A percentile compares a stretch with the other conserved stretches of the same genome.
phyloP scores from a whole-genome alignment of 1,140 invertebrate genomes.

The Piezodorus guildinii region DNA sequence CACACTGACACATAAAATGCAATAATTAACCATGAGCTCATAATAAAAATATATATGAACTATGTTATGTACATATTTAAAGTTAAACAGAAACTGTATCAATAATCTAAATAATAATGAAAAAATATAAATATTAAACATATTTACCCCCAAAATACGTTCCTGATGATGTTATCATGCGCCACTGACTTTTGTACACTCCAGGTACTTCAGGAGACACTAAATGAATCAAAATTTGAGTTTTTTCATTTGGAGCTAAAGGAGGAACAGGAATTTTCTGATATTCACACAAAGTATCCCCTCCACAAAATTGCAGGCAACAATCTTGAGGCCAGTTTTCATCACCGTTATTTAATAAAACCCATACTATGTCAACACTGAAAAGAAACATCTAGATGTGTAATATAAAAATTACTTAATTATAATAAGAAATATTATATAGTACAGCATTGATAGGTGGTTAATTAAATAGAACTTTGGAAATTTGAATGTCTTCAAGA shows the following conservation, averaged over 20 bases:
- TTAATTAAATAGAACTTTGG: too few species aligned
- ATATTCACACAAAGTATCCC: conserved; percentile 43
- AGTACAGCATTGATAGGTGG: too few species aligned
- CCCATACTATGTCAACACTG: conserved; percentile 68
- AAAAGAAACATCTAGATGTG: too few species aligned
- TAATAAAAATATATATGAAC: too few species aligned
- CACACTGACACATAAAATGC: neutral
- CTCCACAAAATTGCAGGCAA: conserved; percentile 51
- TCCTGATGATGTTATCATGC: conserved; percentile 64
- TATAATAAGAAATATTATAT: too few species aligned
- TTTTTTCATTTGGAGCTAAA: conserved; percentile 51
- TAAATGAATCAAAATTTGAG: conserved; percentile 55
- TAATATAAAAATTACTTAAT: too few species aligned
- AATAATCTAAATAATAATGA: neutral
- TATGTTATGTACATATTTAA: too few species aligned
- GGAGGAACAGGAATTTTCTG: conserved; percentile 43
- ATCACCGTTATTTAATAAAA: conserved; percentile 63
- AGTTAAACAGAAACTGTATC: too few species aligned
- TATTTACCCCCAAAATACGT: conserved; percentile 68
- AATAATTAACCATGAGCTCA: too few species aligned
- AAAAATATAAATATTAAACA: neutral
- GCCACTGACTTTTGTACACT: conserved; percentile 71
- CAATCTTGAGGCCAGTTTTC: conserved; percentile 69
- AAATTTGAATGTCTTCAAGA: too few species aligned
- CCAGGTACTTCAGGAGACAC: conserved; percentile 53